phyloP scores from a whole-genome alignment of 2,888 invertebrate genomes.

The Eupelmus urozonus region DNA sequence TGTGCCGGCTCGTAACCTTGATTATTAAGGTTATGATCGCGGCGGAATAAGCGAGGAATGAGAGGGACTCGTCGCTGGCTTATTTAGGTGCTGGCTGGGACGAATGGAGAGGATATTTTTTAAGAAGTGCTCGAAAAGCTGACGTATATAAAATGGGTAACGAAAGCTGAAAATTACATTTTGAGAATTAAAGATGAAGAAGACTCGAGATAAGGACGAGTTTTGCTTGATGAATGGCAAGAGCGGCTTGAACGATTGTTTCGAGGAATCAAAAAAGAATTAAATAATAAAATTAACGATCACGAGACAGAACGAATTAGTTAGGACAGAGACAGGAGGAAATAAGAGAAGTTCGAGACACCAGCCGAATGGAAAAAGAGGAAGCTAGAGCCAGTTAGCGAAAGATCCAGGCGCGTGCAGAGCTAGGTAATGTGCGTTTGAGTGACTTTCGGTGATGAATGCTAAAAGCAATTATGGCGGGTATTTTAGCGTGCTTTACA shows the following conservation, averaged over 20 bases:
- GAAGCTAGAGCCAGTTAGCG: background rate
- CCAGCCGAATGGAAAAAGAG: background rate
- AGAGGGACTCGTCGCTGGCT: no score
- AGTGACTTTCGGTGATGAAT: slow-evolving; percentile 24
- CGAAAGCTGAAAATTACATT: no score
- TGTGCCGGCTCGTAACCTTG: no score
- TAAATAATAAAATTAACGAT: slow-evolving; percentile 1
- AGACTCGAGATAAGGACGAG: no score
- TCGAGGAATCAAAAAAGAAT: background rate
- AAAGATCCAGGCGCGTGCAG: background rate
- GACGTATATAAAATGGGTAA: no score
- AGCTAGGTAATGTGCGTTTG: slow-evolving; percentile 2
- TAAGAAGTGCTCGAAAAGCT: no score
- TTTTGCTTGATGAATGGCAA: slow-evolving; percentile 3
- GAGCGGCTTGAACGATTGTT: slow-evolving; percentile 10
- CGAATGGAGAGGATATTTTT: no score
- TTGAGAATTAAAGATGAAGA: no score
- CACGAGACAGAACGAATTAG: background rate
- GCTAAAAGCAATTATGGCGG: slow-evolving; percentile 25
- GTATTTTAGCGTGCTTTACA: slow-evolving; percentile 9
- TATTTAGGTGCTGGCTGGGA: no score
- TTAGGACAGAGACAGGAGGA: background rate
- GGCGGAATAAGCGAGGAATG: no score
- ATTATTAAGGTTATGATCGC: no score
- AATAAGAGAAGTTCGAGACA: background rate